Evolutionary conservation across 2,113 vertebrate genomes (phyloP).

Genomic region (Chamaea fasciata): DNA sequence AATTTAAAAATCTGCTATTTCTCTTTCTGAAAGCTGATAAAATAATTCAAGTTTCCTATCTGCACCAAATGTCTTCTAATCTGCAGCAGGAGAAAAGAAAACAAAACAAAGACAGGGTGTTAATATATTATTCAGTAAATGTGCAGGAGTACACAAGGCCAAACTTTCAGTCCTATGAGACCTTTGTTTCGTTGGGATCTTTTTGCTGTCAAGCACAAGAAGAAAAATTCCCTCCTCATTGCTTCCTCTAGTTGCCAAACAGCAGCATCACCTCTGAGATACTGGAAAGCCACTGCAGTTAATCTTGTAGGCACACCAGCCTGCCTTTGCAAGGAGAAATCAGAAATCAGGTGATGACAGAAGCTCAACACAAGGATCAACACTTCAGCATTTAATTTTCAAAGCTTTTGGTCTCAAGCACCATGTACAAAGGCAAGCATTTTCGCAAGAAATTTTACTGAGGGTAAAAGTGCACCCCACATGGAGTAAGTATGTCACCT

Average conservation of each 20-base stretch:
- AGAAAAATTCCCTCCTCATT: not conserved
- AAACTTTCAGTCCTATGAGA: not conserved
- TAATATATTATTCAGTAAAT: not conserved
- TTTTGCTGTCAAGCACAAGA: not conserved
- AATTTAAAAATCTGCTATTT: constrained; percentile 1
- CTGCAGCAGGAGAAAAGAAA: not conserved
- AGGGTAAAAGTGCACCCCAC: not conserved
- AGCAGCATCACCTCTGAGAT: not conserved
- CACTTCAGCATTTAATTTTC: not conserved
- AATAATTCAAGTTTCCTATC: not conserved
- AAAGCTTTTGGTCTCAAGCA: not conserved
- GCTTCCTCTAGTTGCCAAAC: not conserved
- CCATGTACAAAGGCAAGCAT: not conserved
- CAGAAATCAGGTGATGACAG: not conserved
- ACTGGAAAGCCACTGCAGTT: not conserved
- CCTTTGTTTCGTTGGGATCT: not conserved
- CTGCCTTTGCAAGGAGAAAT: not conserved
- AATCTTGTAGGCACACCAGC: not conserved
- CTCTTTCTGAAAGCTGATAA: not conserved
- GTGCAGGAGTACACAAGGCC: not conserved
- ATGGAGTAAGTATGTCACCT: not conserved
- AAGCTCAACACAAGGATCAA: not conserved
- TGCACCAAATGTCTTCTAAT: not conserved
- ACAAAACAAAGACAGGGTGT: not conserved
- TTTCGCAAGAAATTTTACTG: not conserved